phyloP scores from a whole-genome alignment of 2,888 invertebrate species.

The Orchesella flavescens region DNA sequence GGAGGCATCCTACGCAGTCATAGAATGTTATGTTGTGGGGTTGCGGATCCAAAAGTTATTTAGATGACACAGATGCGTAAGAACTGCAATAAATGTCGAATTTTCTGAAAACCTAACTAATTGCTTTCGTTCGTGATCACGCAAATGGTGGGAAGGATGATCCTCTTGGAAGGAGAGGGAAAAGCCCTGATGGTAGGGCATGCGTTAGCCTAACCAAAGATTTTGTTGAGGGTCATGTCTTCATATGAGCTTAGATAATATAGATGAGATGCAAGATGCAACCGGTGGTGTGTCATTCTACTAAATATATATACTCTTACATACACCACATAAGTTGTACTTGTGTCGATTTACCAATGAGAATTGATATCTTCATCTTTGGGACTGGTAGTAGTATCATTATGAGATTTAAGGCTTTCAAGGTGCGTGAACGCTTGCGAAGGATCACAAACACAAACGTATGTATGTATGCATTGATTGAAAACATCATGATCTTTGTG shows the following conservation, averaged over 20 bases:
- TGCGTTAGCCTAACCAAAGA: not conserved
- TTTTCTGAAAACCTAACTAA: conserved; percentile 56
- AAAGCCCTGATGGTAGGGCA: conserved; percentile 41
- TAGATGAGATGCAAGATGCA: conserved; percentile 34
- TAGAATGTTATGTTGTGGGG: too few relatives aligned
- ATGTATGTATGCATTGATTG: conserved; percentile 13
- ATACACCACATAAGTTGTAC: not conserved
- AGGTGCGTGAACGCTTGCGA: not conserved
- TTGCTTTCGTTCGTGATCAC: conserved; percentile 57
- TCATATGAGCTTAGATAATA: not conserved
- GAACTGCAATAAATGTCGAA: conserved; percentile 55
- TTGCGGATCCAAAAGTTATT: too few relatives aligned
- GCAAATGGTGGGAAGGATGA: conserved; percentile 55
- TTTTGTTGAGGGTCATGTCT: conserved; percentile 13
- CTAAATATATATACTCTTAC: not conserved
- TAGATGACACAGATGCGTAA: conserved; percentile 2
- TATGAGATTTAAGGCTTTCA: conserved; percentile 8
- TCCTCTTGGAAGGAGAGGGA: conserved; percentile 26
- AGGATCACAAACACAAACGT: not conserved
- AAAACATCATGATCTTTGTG: not conserved
- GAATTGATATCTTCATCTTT: too few relatives aligned
- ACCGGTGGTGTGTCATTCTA: conserved; percentile 24
- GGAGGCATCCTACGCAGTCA: too few relatives aligned
- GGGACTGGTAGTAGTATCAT: not conserved
- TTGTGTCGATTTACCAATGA: too few relatives aligned